These are phyloP conservation scores for Phainopepla nitens DNA, from an alignment of 2,113 vertebrate species.

Conservation along the genomic window DNA sequence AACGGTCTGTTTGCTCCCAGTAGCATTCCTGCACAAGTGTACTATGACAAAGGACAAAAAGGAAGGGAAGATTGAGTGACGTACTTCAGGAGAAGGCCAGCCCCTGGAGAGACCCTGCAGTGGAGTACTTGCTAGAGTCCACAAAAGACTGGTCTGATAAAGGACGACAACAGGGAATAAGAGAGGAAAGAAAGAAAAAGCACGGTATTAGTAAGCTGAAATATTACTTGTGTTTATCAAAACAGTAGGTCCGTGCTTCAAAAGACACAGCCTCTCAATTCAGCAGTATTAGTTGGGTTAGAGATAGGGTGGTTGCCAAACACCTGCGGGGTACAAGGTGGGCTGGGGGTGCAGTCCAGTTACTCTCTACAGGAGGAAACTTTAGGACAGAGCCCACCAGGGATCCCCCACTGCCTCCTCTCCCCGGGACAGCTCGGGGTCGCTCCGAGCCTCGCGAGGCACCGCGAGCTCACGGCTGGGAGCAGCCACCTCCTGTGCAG, in stretches of 20 bases:
- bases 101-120: constrained; percentile 87
- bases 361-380: not conserved
- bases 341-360: not conserved
- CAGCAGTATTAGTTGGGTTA: constrained; percentile 23
- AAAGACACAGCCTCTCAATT: constrained; percentile 23
- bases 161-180: constrained; percentile 70
- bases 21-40: constrained; percentile 53
- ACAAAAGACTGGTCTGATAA: constrained; percentile 91
- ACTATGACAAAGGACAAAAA: constrained; percentile 66
- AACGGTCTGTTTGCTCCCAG: constrained; percentile 23
- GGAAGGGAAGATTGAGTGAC: constrained; percentile 75
- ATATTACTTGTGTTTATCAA: constrained; percentile 54
- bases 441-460: not conserved
- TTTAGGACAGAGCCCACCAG: not conserved
- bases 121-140: constrained; percentile 92
- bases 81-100: constrained; percentile 94
- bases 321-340: not conserved
- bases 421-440: not conserved
- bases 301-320: not conserved
- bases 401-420: not conserved
- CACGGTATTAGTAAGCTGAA: constrained; percentile 62
- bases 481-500: not conserved
- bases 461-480: not conserved
- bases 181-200: constrained; percentile 73
- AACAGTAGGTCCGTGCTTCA: constrained; percentile 35